Base-by-base conservation (phyloP, 2,797 vertebrate species). In the Muscicapa comitata region DNA sequence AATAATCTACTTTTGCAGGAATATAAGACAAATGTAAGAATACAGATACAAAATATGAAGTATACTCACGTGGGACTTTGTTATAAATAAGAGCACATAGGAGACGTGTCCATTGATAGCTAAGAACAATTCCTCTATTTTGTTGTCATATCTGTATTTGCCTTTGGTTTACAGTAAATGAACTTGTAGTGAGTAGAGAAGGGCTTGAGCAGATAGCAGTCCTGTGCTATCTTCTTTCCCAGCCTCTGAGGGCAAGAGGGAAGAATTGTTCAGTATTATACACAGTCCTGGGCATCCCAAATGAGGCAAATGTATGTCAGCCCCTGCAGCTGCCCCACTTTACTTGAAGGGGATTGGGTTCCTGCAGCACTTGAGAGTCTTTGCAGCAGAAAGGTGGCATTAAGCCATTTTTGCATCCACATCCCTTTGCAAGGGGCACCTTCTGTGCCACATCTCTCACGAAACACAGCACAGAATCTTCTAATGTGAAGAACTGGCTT, bases 331-430 rank as follows among this genome's bases (percentile, higher is more conserved):
- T 80, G 63, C 48, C 77, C 29, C 21, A 1, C 7, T 58, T 65
- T 11, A 6, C 62, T 58, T 38, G 19, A 28, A 55, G 17, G 58
- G 47, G 20, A 9, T 82, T 94, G 66, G 74, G 33, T 85, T 94
- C 67, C 63, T 74, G 81, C 65, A 84, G 29, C 75, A 43, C 13
- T 24, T 37, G 47, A 35, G 75, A 48, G 61, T 59, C 40, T 43
- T 40, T 76, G 78, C 35, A 62, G 48, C 79, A 90, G 86, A 93
- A 88, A 86, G 50, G 40, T 94, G 95, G 76, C 83, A 70, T 61
- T 29, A 84, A 75, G 79, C 90, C 94, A 94, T 94, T 88, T 95
- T 54, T 70, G 17, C 57, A 15, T 93, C 63, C 88, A 45, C 68
- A 26, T 54, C 48, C 31, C 50, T 74, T 87, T 91, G 38, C 72